These are phyloP conservation scores for Labroides dimidiatus DNA, from an alignment of 2,797 vertebrate genomes.

Conservation along the genomic window DNA sequence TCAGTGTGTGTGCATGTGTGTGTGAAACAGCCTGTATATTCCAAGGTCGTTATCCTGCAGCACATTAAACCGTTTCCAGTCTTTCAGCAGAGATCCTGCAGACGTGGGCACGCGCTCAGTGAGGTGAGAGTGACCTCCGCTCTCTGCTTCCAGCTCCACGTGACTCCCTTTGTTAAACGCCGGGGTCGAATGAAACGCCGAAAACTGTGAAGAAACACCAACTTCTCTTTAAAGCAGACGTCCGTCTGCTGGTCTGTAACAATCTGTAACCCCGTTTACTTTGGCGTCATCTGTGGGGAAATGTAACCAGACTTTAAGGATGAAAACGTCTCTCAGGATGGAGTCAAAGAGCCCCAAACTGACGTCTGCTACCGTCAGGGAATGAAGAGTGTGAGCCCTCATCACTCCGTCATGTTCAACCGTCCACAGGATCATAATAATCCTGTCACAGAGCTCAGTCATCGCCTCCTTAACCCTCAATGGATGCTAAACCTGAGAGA, in stretches of 20 bases:
- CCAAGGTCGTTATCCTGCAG: conserved; percentile 59
- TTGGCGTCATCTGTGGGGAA: too few relatives aligned
- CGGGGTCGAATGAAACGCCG: conserved; percentile 1
- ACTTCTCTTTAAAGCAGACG: too few relatives aligned
- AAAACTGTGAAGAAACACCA: background rate
- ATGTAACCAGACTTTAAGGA: too few relatives aligned
- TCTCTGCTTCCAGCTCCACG: conserved; percentile 17
- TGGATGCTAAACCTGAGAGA: conserved; percentile 21
- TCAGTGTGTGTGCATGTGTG: conserved; percentile 20
- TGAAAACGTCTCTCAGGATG: background rate
- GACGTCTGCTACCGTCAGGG: background rate
- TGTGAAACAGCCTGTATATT: conserved; percentile 39
- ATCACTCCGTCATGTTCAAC: conserved; percentile 19
- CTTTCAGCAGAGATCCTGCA: conserved; percentile 45
- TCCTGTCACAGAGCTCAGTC: conserved; percentile 15
- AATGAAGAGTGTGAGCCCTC: background rate
- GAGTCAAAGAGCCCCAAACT: background rate
- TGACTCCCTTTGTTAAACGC: conserved; percentile 30
- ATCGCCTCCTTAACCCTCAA: conserved; percentile 39
- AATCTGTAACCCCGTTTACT: too few relatives aligned
- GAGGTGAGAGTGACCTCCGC: conserved; percentile 53
- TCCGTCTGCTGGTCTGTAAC: too few relatives aligned
- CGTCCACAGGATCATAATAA: conserved; percentile 3
- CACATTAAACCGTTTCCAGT: conserved; percentile 48
- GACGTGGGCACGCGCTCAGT: conserved; percentile 10